Percentiles rank a stretch among this genome's conserved stretches.
Conservation (phyloP, 2,888 invertebrate species). For the Amblyjoppa fuscipennis region DNA sequence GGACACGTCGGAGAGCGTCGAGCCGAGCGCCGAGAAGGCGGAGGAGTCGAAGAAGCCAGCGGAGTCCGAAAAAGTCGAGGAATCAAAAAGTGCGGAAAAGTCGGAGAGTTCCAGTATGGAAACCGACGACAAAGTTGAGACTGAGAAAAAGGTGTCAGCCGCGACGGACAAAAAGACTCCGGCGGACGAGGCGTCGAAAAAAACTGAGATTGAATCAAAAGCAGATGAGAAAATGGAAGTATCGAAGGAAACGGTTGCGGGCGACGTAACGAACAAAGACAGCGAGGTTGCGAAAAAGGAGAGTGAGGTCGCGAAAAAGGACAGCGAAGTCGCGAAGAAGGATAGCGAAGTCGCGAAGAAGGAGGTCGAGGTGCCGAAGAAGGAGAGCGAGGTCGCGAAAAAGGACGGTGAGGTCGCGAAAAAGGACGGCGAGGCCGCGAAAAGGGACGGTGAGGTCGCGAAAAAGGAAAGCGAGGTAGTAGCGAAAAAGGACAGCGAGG, state of each 20-base stretch:
- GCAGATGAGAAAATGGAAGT: conserved; percentile 83
- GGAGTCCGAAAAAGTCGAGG: conserved; percentile 59
- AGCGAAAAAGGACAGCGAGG: conserved; percentile 33
- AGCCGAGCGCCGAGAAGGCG: conserved; percentile 72
- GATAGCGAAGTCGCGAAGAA: conserved; percentile 35
- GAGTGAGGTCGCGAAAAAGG: conserved; percentile 56
- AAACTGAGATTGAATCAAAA: conserved; percentile 73
- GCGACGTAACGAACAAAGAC: conserved; percentile 35
- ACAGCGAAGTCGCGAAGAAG: conserved; percentile 51
- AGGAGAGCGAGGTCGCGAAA: conserved; percentile 56
- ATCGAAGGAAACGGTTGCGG: conserved; percentile 71
- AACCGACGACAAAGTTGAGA: conserved; percentile 64
- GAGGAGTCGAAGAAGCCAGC: conserved; percentile 49
- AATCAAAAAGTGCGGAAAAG: conserved; percentile 49
- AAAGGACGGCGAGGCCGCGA: conserved; percentile 24
- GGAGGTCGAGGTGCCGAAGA: conserved; percentile 35
- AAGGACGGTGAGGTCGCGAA: conserved; percentile 40
- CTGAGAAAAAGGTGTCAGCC: conserved; percentile 58
- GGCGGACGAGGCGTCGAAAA: conserved; percentile 55
- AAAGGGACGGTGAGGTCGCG: conserved; percentile 51
- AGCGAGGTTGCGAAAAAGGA: conserved; percentile 57
- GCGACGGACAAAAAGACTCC: conserved; percentile 50
- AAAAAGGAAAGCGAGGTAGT: conserved; percentile 51
- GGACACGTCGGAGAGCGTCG: conserved; percentile 80
- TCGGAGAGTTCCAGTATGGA: conserved; percentile 56